Evolutionary conservation across 1,140 invertebrate species (phyloP).

Genomic region (Bombyx mori): DNA sequence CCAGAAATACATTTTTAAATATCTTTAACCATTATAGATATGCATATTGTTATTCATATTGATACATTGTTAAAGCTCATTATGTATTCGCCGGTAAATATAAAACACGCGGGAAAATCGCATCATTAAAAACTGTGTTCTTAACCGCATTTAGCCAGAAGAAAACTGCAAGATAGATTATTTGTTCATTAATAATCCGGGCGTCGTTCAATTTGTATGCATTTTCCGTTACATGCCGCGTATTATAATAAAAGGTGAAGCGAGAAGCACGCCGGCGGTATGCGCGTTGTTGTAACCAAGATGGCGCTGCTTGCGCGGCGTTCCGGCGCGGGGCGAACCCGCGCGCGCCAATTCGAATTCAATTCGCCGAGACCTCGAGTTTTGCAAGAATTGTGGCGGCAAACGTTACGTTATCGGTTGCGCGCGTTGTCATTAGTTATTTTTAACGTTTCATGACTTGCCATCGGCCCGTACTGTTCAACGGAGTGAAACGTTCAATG

Average conservation of each 20-base stretch:
- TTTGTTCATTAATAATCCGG: neutral
- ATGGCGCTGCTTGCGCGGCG: constrained; percentile 63
- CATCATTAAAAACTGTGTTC: no score
- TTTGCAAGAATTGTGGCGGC: constrained; percentile 44
- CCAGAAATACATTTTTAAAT: neutral
- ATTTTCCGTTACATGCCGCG: constrained; percentile 22
- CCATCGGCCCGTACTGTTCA: constrained; percentile 13
- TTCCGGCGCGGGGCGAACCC: constrained; percentile 59
- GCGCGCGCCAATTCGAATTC: constrained; percentile 64
- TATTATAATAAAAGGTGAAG: constrained; percentile 30
- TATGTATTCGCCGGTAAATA: constrained; percentile 27
- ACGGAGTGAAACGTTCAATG: constrained; percentile 43
- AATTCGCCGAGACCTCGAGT: constrained; percentile 47
- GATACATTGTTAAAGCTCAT: constrained; percentile 30
- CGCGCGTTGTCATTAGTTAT: constrained; percentile 67
- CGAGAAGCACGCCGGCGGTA: constrained; percentile 54
- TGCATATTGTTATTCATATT: constrained; percentile 16
- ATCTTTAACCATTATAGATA: neutral
- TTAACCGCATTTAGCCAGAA: no score
- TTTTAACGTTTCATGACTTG: constrained; percentile 49
- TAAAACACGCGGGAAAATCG: constrained; percentile 57
- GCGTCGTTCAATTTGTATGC: constrained; percentile 13
- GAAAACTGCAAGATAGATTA: neutral
- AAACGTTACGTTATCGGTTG: constrained; percentile 53
- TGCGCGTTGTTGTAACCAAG: constrained; percentile 39